Conservation (phyloP, 2,888 invertebrate genomes). For the Chymomyza amoena region DNA sequence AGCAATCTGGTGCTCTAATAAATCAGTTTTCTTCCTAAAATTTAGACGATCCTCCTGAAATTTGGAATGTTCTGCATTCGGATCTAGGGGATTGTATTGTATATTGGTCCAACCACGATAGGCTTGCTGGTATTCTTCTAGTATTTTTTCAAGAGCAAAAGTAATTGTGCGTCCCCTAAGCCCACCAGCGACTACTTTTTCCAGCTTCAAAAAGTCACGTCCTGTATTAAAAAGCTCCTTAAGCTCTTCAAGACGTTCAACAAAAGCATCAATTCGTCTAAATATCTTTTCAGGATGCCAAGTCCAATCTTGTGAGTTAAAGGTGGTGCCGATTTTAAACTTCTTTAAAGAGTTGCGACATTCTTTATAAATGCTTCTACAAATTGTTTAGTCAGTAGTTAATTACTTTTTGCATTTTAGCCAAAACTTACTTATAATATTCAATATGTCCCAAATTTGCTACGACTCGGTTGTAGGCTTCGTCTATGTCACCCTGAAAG, state of each 20-base stretch:
- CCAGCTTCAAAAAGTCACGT: slow-evolving; percentile 90
- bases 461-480: slow-evolving; percentile 83
- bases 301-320: slow-evolving; percentile 84
- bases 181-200: slow-evolving; percentile 90
- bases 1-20: slow-evolving; percentile 88
- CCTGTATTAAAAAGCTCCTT: slow-evolving; percentile 87
- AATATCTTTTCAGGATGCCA: slow-evolving; percentile 88
- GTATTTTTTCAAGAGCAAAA: slow-evolving; percentile 79
- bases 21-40: slow-evolving; percentile 83
- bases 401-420: not conserved
- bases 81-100: slow-evolving; percentile 87
- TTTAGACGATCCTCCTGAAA: slow-evolving; percentile 84
- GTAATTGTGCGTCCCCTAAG: slow-evolving; percentile 83
- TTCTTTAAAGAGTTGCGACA: slow-evolving; percentile 78
- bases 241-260: slow-evolving; percentile 83
- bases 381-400: not conserved
- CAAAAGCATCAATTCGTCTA: slow-evolving; percentile 83
- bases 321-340: slow-evolving; percentile 67
- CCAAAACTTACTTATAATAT: slow-evolving; percentile 81
- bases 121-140: slow-evolving; percentile 66
- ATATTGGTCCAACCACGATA: slow-evolving; percentile 80
- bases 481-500: slow-evolving; percentile 92
- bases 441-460: slow-evolving; percentile 80
- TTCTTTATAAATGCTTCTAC: slow-evolving; percentile 79
- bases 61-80: slow-evolving; percentile 83